These are phyloP conservation scores for Plecturocebus donacophilus DNA, from an alignment of 2,113 vertebrate species.

Conservation along the genomic window DNA sequence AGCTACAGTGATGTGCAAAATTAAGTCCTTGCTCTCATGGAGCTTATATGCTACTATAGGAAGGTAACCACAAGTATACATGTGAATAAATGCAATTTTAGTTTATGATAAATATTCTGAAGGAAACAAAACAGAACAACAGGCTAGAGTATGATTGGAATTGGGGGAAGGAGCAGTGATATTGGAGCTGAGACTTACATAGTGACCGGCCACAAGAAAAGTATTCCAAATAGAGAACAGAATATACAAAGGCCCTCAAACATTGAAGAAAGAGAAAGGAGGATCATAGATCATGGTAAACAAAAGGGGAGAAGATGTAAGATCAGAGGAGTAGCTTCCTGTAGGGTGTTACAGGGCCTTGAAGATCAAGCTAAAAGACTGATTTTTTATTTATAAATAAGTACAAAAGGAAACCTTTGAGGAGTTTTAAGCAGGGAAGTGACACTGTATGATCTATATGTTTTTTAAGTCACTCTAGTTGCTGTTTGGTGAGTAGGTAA, in stretches of 20 bases:
- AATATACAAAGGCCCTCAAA: background rate
- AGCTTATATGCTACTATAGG: background rate
- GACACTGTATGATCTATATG: background rate
- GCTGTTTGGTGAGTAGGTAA: background rate
- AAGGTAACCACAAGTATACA: background rate
- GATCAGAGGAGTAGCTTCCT: background rate
- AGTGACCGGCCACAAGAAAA: background rate
- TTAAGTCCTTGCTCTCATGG: background rate
- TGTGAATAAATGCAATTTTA: background rate
- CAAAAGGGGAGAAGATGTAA: background rate
- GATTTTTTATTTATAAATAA: constrained; percentile 49
- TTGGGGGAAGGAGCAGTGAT: background rate
- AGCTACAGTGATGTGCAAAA: constrained; percentile 4
- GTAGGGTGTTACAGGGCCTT: background rate
- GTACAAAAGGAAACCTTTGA: background rate
- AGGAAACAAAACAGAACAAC: constrained; percentile 20
- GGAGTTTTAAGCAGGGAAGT: background rate
- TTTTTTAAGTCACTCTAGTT: constrained; percentile 31
- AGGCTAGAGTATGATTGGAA: background rate
- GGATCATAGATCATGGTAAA: background rate
- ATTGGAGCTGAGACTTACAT: background rate
- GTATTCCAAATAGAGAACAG: background rate
- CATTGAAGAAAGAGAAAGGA: constrained; percentile 12
- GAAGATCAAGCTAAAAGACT: background rate
- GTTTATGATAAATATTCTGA: background rate